These are phyloP conservation scores for Leptopilina drosophilae DNA, from an alignment of 2,888 invertebrate species.

Conservation along the genomic window DNA sequence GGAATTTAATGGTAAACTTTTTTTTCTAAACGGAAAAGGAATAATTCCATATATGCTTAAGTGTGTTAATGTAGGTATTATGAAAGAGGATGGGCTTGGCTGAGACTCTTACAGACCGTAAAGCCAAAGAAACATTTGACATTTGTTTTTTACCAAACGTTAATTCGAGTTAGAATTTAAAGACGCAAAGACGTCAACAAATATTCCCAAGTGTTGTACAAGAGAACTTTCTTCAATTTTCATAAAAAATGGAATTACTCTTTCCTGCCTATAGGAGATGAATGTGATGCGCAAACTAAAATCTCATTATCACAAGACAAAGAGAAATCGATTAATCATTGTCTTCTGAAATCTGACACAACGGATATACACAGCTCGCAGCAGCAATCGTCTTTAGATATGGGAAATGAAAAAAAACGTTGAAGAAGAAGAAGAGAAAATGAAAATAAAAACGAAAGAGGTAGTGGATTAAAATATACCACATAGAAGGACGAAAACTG, in stretches of 20 bases:
- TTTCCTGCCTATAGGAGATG: too few species aligned
- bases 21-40: neutral
- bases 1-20: neutral
- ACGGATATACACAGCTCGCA: conserved; percentile 51
- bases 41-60: too few species aligned
- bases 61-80: conserved; percentile 60
- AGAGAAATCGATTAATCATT: conserved; percentile 71
- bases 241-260: too few species aligned
- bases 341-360: conserved; percentile 55
- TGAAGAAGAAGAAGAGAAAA: conserved; percentile 40
- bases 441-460: conserved; percentile 43
- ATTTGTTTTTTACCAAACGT: neutral
- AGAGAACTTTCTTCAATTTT: too few species aligned
- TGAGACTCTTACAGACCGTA: conserved; percentile 72
- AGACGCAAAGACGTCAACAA: neutral
- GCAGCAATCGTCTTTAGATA: conserved; percentile 58
- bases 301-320: conserved; percentile 73
- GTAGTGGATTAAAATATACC: conserved; percentile 11
- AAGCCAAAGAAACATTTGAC: conserved; percentile 63
- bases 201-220: too few species aligned
- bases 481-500: conserved; percentile 21
- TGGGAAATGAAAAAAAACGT: conserved; percentile 42
- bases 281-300: conserved; percentile 66
- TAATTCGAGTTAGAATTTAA: neutral
- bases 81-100: conserved; percentile 76